Conservation (phyloP, 2,888 invertebrate genomes). For the Melipona bicolor region DNA sequence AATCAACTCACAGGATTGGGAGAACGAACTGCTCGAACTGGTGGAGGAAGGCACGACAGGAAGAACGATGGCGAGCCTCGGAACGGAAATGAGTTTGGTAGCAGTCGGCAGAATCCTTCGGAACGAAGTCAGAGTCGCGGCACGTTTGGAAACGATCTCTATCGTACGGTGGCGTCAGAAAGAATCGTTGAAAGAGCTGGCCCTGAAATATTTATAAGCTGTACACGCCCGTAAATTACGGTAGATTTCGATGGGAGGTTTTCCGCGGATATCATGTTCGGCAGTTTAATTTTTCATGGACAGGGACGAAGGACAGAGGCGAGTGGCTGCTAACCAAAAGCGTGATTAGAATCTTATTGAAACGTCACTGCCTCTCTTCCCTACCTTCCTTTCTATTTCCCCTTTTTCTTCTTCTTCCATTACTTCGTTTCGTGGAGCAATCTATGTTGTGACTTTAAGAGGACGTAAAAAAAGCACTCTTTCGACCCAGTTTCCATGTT, state of each 20-base stretch:
- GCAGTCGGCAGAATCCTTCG: slow-evolving; percentile 13
- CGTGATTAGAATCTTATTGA: slow-evolving; percentile 49
- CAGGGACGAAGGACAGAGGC: slow-evolving; percentile 6
- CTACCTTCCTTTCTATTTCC: not conserved
- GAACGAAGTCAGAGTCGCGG: slow-evolving; percentile 14
- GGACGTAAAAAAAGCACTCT: not conserved
- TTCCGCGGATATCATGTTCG: slow-evolving; percentile 40
- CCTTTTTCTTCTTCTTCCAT: not conserved
- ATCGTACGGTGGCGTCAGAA: slow-evolving; percentile 10
- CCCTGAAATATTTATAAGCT: slow-evolving; percentile 52
- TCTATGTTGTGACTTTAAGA: not conserved
- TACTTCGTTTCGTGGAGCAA: too few species aligned
- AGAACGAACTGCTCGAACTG: not conserved
- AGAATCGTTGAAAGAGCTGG: slow-evolving; percentile 26
- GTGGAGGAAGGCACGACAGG: not conserved
- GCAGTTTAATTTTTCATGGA: slow-evolving; percentile 45
- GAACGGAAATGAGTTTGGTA: slow-evolving; percentile 18
- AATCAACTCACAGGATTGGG: not conserved
- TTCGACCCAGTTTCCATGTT: slow-evolving; percentile 10
- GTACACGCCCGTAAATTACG: slow-evolving; percentile 51
- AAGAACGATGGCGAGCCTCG: slow-evolving; percentile 6
- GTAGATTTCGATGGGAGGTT: slow-evolving; percentile 30
- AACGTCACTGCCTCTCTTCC: slow-evolving; percentile 5
- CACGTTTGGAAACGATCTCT: slow-evolving; percentile 39
- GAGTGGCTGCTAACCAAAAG: slow-evolving; percentile 29